A percentile compares a stretch with the other conserved stretches of the same genome.
Evolutionary conservation across 2,113 vertebrate genomes (phyloP).

Genomic region (Propithecus coquereli): DNA sequence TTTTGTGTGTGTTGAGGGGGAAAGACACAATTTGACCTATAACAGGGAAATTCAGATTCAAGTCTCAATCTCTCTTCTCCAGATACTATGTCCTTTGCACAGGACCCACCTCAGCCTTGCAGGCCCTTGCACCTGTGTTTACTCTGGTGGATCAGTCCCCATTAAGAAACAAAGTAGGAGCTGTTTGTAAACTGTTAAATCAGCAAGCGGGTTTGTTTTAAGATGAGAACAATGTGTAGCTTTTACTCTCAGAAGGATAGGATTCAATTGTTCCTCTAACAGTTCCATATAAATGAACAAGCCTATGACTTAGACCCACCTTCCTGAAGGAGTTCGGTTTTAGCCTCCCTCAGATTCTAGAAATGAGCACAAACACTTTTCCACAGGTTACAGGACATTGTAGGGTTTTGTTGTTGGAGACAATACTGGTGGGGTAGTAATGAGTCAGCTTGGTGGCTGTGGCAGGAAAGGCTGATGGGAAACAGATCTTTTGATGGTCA

Average conservation of each 20-base stretch:
- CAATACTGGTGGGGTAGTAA: background rate
- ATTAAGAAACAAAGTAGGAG: background rate
- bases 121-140: background rate
- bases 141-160: background rate
- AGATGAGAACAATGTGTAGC: background rate
- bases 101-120: background rate
- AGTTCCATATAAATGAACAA: background rate
- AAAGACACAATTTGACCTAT: background rate
- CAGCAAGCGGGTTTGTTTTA: background rate
- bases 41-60: background rate
- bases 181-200: background rate
- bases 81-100: background rate
- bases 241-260: background rate
- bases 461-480: conserved; percentile 50
- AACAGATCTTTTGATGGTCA: conserved; percentile 7
- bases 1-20: background rate
- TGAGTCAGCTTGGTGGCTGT: conserved; percentile 48
- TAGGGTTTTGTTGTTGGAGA: conserved; percentile 44
- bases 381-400: conserved; percentile 37
- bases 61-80: background rate
- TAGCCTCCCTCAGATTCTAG: background rate
- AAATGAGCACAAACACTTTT: background rate
- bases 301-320: background rate
- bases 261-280: background rate
- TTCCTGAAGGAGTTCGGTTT: background rate